Evolutionary conservation across 2,113 vertebrate genomes (phyloP), one percentile per base, ranked within the genome.

Genomic region (Oreochromis niloticus): DNA sequence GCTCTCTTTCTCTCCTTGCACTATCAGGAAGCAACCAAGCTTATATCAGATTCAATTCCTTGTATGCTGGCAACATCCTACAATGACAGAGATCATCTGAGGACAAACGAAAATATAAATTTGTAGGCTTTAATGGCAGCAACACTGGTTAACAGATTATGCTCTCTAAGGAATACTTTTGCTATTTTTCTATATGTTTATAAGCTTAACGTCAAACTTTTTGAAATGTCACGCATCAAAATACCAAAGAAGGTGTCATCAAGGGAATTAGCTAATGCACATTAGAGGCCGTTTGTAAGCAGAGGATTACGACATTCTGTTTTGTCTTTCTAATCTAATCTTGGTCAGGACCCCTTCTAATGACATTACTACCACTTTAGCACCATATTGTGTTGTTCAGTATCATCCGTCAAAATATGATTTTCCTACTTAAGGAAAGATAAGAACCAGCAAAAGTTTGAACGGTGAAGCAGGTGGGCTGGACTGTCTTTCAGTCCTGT

Each of bases 281-380:
- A 73, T 73, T 46, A 73, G 66, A 73, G 39, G 39, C 66, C 2
- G n/a, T 73, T 73, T 6, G 22, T 73, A 73, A 41, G 68, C 34
- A 46, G 82, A 82, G 48, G 56, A 12, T 61, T 41, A 56, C 7
- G 3, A 19, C 86, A 86, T 85, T 87, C 81, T 82, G 81, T 87
- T 87, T 89, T 84, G 82, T 90, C 86, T 90, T 73, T 90, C 87
- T 92, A 87, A 92, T 92, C 93, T 92, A 90, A 61, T 87, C 88
- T 87, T 86, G n/a, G 34, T 46, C n/a, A 43, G 22, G 22, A 27
- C n/a, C 22, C 41, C 8, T 73, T 46, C 68, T 73, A 46, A 27
- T 71, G 0, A 46, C 36, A 71, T 71, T 71, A 71, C 12, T 16
- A 71, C 66, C 36, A 43, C 36, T 71, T 71, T 71, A 71, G n/a